Base-by-base conservation (phyloP, 2,113 vertebrate species). In the Seriola aureovittata region DNA sequence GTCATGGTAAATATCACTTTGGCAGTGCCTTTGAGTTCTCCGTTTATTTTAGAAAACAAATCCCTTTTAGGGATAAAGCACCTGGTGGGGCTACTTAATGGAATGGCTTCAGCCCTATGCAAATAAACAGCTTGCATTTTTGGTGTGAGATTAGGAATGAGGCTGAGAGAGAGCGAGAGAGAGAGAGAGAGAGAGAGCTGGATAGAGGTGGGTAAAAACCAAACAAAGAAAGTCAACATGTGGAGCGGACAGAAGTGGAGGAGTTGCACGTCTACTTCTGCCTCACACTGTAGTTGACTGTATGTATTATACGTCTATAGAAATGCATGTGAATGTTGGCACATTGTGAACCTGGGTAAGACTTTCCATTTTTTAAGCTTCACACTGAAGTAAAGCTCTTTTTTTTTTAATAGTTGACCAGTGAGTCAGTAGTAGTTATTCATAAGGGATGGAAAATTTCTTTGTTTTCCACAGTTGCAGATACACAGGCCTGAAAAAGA, bases 111-210 rank as follows among this genome's bases (percentile, higher is more conserved):
- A 97, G 96, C 96, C 95, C 95, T 96, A 94, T 94, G 95, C 96
- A 97, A 97, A 97, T 97, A 99, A 98, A 98, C 97, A 97, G 97
- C 96, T 96, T 93, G 96, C 96, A 93, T 95, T 92, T 96, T 96
- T 86, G 93, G 86, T 95, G 95, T 93, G 95, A 96, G 96, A 96
- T 98, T 96, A 91, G 85, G 87, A 80, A 82, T 14, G 80, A 71
- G 83, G 71, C 82, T 81, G 87, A 86, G 78, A 58, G 63, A 23
- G 59, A 16, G 67, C 4, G 16, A 40, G 52, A 55, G 52, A n/a
- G 48, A 46, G 50, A 2, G 48, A 78, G 69, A 66, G 58, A 29
- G 55, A 67, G 85, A 5, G 78, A 65, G 67, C 29, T 59, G 34
- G 55, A 67, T 83, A 5, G 78, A 65, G 67, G 21, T 32, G 69